Conservation (phyloP, 2,888 invertebrate genomes). For the Pammene aurita region DNA sequence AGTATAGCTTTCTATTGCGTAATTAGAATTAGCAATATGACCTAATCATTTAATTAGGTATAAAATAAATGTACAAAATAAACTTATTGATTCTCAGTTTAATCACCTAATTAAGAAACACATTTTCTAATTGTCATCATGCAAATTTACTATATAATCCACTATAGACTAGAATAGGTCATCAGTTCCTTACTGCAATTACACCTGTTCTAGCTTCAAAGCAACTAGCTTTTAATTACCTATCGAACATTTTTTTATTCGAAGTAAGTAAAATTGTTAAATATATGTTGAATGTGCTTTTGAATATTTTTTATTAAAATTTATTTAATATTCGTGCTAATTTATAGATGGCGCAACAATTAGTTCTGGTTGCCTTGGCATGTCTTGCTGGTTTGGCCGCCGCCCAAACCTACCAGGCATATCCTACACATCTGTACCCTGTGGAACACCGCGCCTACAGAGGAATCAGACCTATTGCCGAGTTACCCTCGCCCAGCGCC, state of each 20-base stretch:
- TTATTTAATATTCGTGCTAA: neutral
- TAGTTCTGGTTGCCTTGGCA: conserved; percentile 36
- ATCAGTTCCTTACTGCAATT: conserved; percentile 20
- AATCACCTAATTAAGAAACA: conserved; percentile 26
- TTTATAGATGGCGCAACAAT: conserved; percentile 46
- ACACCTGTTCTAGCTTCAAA: neutral
- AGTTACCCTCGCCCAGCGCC: conserved; percentile 37
- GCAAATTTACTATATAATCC: conserved; percentile 19
- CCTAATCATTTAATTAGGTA: conserved; percentile 4
- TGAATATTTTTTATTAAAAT: neutral
- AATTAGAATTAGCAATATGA: conserved; percentile 19
- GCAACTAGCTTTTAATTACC: too few relatives aligned
- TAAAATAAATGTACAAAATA: neutral
- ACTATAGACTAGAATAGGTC: neutral
- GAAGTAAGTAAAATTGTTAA: conserved; percentile 20
- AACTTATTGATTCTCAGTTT: neutral
- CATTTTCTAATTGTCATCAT: conserved; percentile 11
- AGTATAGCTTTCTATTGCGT: conserved; percentile 10
- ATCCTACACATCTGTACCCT: conserved; percentile 44
- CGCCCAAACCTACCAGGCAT: conserved; percentile 44
- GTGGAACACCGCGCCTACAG: conserved; percentile 44
- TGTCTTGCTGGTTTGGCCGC: conserved; percentile 40
- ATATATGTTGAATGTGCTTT: neutral
- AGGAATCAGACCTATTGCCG: conserved; percentile 40
- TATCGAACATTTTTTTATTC: neutral